Evolutionary conservation across 1,140 invertebrate genomes (phyloP).

Genomic region (Sarcophaga bullata): DNA sequence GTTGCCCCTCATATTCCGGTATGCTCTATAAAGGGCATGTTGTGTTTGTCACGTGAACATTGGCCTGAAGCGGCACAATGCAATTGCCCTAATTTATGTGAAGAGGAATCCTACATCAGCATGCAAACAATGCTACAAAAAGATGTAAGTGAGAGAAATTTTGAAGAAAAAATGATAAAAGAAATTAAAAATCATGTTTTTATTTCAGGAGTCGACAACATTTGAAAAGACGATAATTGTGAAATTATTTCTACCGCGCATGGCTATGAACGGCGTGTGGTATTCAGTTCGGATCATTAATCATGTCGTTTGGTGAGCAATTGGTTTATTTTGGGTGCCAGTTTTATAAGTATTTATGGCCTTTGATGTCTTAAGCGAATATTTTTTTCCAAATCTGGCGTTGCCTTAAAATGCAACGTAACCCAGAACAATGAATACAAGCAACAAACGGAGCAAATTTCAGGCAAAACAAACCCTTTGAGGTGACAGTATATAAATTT

Average conservation of each 20-base stretch:
- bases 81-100: slow-evolving; percentile 51
- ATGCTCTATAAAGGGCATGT: slow-evolving; percentile 55
- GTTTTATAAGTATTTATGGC: slow-evolving; percentile 59
- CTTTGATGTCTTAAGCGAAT: slow-evolving; percentile 48
- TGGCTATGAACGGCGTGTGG: slow-evolving; percentile 59
- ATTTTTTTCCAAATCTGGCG: neutral
- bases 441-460: neutral
- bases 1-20: slow-evolving; percentile 44
- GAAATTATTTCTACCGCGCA: slow-evolving; percentile 53
- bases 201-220: slow-evolving; percentile 47
- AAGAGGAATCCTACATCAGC: slow-evolving; percentile 51
- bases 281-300: slow-evolving; percentile 61
- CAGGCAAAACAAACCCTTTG: neutral
- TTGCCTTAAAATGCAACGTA: neutral
- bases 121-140: slow-evolving; percentile 39
- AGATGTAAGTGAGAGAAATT: slow-evolving; percentile 32
- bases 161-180: slow-evolving; percentile 47
- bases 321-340: slow-evolving; percentile 61
- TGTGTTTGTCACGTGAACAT: slow-evolving; percentile 52
- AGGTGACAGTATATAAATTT: slow-evolving; percentile 12
- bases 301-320: slow-evolving; percentile 61
- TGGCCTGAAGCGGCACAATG: slow-evolving; percentile 51
- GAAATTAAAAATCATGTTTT: slow-evolving; percentile 45
- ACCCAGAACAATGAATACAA: no score
- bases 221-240: slow-evolving; percentile 56